These are phyloP conservation scores for Philereme vetulata DNA, from an alignment of 2,888 invertebrate species.

Conservation along the genomic window DNA sequence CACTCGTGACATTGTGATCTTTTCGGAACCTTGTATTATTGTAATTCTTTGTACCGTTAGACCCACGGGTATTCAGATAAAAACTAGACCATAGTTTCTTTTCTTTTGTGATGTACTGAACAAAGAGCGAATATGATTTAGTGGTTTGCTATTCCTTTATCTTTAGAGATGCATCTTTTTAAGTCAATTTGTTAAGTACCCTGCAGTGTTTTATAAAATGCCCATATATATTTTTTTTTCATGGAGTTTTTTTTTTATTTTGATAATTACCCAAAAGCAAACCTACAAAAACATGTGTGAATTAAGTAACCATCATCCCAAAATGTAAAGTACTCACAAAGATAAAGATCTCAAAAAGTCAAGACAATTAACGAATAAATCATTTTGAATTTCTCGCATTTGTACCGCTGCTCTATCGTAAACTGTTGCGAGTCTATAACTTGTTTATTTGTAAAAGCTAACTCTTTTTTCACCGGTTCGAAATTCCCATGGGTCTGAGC, in stretches of 20 bases:
- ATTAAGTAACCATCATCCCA: constrained; percentile 4
- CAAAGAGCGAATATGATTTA: constrained; percentile 77
- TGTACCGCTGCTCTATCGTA: constrained; percentile 45
- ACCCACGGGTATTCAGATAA: constrained; percentile 64
- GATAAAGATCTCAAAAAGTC: constrained; percentile 27
- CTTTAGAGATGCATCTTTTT: constrained; percentile 33
- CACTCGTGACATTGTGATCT: constrained; percentile 67
- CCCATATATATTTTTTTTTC: constrained; percentile 11
- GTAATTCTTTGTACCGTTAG: constrained; percentile 68
- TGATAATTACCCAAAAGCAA: constrained; percentile 8
- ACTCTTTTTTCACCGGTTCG: constrained; percentile 52
- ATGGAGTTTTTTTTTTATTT: constrained; percentile 4
- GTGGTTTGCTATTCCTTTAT: constrained; percentile 57
- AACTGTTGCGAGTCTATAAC: constrained; percentile 51
- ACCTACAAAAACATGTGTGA: constrained; percentile 1
- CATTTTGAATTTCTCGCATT: constrained; percentile 31
- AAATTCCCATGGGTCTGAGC: constrained; percentile 66
- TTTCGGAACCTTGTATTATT: constrained; percentile 66
- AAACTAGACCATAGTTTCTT: constrained; percentile 67
- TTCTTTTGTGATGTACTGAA: constrained; percentile 66
- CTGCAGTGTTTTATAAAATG: constrained; percentile 30
- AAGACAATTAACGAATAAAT: constrained; percentile 29
- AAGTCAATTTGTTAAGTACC: constrained; percentile 35
- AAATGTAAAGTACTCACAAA: constrained; percentile 8
- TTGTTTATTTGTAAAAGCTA: constrained; percentile 62